Evolutionary conservation across 2,888 invertebrate genomes (phyloP).

Genomic region (Epirrita christyi): DNA sequence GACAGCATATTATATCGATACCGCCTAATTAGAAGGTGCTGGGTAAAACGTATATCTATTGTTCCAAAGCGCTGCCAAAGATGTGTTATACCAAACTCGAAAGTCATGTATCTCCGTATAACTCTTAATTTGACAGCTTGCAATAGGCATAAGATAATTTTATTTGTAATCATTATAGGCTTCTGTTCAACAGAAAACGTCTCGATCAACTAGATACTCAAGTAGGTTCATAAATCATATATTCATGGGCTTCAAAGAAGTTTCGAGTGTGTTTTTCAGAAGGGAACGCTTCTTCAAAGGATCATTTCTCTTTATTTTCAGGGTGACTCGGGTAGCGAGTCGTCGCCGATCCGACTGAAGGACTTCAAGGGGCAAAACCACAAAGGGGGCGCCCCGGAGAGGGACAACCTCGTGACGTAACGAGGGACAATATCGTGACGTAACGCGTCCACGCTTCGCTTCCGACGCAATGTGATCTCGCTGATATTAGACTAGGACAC

Average conservation of each 20-base stretch:
- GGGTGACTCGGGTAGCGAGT: slow-evolving; percentile 88
- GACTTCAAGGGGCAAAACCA: slow-evolving; percentile 80
- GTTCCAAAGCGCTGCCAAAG: not conserved
- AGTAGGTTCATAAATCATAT: too few relatives aligned
- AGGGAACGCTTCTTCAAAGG: not conserved
- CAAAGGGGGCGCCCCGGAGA: slow-evolving; percentile 65
- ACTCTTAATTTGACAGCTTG: too few relatives aligned
- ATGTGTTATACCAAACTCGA: not conserved
- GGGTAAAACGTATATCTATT: too few relatives aligned
- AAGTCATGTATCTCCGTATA: not conserved
- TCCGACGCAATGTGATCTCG: slow-evolving; percentile 39
- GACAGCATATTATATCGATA: too few relatives aligned
- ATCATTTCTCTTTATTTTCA: slow-evolving; percentile 49
- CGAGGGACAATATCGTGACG: slow-evolving; percentile 24
- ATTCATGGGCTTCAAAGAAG: too few relatives aligned
- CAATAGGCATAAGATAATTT: too few relatives aligned
- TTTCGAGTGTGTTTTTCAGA: too few relatives aligned
- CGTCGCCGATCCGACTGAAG: slow-evolving; percentile 85
- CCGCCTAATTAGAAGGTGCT: too few relatives aligned
- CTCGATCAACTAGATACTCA: too few relatives aligned
- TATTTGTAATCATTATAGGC: too few relatives aligned
- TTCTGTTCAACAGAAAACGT: too few relatives aligned
- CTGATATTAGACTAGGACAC: slow-evolving; percentile 31
- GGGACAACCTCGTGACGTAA: slow-evolving; percentile 74
- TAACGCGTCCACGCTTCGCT: slow-evolving; percentile 38